phyloP scores from a whole-genome alignment of 2,888 invertebrate genomes.

The Strigamia crassipes region DNA sequence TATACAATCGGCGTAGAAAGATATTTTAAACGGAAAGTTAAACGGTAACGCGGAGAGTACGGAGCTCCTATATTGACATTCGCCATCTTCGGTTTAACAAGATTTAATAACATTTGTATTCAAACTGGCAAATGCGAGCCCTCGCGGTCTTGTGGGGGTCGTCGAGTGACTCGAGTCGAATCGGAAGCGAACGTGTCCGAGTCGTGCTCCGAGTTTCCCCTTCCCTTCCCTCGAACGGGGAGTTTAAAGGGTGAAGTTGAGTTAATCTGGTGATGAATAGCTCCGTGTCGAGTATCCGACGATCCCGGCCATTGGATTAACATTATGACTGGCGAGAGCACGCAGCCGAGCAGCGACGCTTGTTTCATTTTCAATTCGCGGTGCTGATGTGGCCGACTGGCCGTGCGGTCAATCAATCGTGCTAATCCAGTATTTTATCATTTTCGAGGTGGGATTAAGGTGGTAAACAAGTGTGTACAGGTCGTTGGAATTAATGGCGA shows the following conservation, averaged over 20 bases:
- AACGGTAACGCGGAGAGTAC: too few relatives aligned
- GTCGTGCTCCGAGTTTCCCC: not conserved
- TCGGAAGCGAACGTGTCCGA: too few relatives aligned
- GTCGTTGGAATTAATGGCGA: not conserved
- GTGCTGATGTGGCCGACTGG: too few relatives aligned
- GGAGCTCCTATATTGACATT: too few relatives aligned
- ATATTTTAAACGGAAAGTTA: too few relatives aligned
- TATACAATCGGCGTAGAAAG: too few relatives aligned
- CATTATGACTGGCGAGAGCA: not conserved
- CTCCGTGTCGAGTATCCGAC: not conserved
- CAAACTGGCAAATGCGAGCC: too few relatives aligned
- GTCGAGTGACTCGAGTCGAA: too few relatives aligned
- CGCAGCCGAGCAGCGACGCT: not conserved
- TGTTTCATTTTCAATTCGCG: not conserved
- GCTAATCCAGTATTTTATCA: not conserved
- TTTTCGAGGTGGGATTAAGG: not conserved
- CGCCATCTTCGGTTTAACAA: too few relatives aligned
- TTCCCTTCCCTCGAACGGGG: not conserved
- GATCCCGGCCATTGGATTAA: slow-evolving; percentile 23
- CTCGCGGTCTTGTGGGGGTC: too few relatives aligned
- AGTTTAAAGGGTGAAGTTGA: slow-evolving; percentile 32
- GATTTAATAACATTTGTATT: too few relatives aligned
- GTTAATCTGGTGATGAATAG: slow-evolving; percentile 34
- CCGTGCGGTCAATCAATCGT: not conserved
- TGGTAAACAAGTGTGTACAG: not conserved